Base-by-base conservation (phyloP, 2,888 invertebrate genomes). In the Gymnoscelis rufifasciata region DNA sequence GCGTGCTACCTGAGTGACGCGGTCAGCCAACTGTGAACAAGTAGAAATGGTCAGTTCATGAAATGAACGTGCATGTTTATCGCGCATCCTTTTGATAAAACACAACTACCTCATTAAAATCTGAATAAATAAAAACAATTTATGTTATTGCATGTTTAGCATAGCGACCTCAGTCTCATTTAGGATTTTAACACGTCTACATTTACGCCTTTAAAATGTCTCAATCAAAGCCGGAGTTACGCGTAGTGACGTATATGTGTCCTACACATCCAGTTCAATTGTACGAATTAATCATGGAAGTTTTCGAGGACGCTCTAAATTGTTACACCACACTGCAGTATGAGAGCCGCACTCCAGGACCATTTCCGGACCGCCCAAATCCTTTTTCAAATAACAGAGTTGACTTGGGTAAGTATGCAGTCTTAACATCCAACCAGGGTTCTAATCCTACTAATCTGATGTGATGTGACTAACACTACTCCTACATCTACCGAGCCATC, bases 231-330 rank as follows among this genome's bases (percentile, higher is more conserved):
- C 58, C 62, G 46, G 82, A 86, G 54, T 67, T 92, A 44, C 86
- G 91, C 7, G 65, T 91, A 35, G 82, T 90, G 52, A 91, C 91
- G 0, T 92, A 91, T 64, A 88, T 92, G 88, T 90, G 90, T 55
- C 92, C 92, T 8, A 89, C 90, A 36, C 87, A 91, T 53, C 91
- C 91, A 3, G 88, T 92, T 30, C 90, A 90, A 61, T 66, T 91
- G 33, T 92, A 90, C 68, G 90, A 91, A 66, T 70, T 87, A 48
- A 77, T 91, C 29, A 60, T 90, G 64, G 83, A 90, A 42, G 79
- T 90, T 47, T 64, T 92, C 51, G 92, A 92, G 63, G 77, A 86
- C 23, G 70, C 82, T 4, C 59, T 90, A 35, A 77, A 79, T 28
- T 82, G 87, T 52, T 78, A 88, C 54, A 73, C 89, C 1, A 86